Evolutionary conservation across 1,140 invertebrate genomes (phyloP), one percentile per base, ranked within the genome.

Genomic region (Aphidius gifuensis): DNA sequence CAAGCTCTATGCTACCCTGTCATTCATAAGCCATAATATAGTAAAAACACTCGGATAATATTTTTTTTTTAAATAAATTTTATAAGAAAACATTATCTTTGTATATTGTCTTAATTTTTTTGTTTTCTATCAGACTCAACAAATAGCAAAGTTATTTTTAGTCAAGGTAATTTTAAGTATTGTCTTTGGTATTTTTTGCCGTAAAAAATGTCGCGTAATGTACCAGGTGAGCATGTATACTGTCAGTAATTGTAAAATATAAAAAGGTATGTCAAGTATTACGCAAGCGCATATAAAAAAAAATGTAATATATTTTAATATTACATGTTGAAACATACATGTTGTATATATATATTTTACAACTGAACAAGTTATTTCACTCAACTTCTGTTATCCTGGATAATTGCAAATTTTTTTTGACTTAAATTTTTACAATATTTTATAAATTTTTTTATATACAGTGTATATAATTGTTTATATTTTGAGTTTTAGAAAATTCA

Each of bases 201-300:
- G 77, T 74, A 77, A 74, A 77, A 78, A 75, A 74, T 76, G 72
- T 80, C 78, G 72, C 75, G 65, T 61, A 64, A 64, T 54, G 70
- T 78, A 80, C 44, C 78, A 78, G 78, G 76, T 71, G 62, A 72
- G 60, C n/a, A n/a, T n/a, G n/a, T 68, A 79, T 71, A 66, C 62
- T 6, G 63, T 57, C 57, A 55, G 53, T 50, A 57, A 61, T 32
- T 7, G 42, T 16, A 21, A 16, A 55, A 42, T 16, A 51, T 9
- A 21, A 39, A 11, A 51, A 7, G 50, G 23, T 50, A 16, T 9
- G 9, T 21, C 42, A 57, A 9, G 23, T 55, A 56, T 7, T 21
- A 62, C 61, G 61, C 45, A 55, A 47, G 54, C 53, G 54, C 47
- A 40, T 39, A 16, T 6, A 5, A 16, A 32, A 32, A 32, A 32